Evolutionary conservation across 2,888 invertebrate species (phyloP).

Genomic region (Yponomeuta plumbellus): DNA sequence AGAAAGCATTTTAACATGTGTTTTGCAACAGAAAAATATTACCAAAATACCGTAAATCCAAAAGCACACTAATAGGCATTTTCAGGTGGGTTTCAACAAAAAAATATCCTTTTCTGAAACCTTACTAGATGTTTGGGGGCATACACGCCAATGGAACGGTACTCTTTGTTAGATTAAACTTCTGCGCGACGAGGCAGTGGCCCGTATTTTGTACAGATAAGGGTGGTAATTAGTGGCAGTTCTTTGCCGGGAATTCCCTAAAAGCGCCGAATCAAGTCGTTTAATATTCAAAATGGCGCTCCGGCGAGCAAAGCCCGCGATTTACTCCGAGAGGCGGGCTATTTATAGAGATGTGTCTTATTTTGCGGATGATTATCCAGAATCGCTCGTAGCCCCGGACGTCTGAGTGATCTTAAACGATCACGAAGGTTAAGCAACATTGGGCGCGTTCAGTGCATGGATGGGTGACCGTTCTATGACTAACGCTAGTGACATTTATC

Average conservation of each 20-base stretch:
- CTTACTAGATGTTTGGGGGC: too few relatives aligned
- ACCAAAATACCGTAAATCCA: too few relatives aligned
- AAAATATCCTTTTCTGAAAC: neutral
- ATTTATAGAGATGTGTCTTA: neutral
- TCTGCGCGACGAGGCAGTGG: neutral
- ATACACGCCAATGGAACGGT: too few relatives aligned
- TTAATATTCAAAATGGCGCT: neutral
- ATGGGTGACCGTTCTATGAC: too few relatives aligned
- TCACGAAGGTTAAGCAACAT: too few relatives aligned
- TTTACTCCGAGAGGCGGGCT: neutral
- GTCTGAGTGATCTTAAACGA: too few relatives aligned
- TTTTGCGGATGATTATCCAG: neutral
- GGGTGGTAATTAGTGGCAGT: neutral
- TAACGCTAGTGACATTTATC: too few relatives aligned
- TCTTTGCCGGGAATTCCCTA: neutral
- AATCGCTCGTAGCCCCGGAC: neutral
- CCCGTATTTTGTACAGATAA: neutral
- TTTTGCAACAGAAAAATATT: too few relatives aligned
- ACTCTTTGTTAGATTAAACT: neutral
- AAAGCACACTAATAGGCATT: too few relatives aligned
- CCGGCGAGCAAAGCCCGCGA: neutral
- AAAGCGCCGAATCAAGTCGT: neutral
- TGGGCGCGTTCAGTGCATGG: too few relatives aligned
- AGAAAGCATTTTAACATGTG: too few relatives aligned
- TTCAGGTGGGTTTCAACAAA: too few relatives aligned